Evolutionary conservation across 2,113 vertebrate genomes (phyloP).

Genomic region (Uropsilus gracilis): DNA sequence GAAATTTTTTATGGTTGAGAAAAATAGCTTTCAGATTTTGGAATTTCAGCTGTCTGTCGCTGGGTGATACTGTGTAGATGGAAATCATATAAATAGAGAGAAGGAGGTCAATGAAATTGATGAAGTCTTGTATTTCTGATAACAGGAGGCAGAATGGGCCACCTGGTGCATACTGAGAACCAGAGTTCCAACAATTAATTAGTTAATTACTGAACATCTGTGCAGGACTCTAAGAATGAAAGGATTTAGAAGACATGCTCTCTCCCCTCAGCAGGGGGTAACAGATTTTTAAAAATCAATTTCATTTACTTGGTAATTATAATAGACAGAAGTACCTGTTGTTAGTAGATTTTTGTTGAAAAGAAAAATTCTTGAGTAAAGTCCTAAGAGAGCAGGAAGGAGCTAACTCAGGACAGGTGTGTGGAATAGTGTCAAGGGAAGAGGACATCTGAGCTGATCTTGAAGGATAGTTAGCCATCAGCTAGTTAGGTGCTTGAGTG

Average conservation of each 20-base stretch:
- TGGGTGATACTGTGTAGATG: not conserved
- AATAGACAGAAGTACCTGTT: not conserved
- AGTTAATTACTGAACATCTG: not conserved
- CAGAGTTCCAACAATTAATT: not conserved
- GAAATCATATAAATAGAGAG: not conserved
- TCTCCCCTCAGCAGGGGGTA: not conserved
- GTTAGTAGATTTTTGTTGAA: not conserved
- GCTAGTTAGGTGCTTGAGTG: not conserved
- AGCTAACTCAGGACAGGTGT: not conserved
- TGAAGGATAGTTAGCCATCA: not conserved
- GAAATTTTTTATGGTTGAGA: not conserved
- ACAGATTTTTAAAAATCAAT: not conserved
- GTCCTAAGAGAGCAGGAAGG: not conserved
- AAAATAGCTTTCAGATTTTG: not conserved
- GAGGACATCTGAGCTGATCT: not conserved
- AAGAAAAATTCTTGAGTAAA: not conserved
- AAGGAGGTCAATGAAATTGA: not conserved
- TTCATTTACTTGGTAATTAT: not conserved
- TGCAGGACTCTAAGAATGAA: not conserved
- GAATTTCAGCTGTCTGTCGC: not conserved
- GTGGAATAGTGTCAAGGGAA: not conserved
- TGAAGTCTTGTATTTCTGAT: not conserved
- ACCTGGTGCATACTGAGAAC: not conserved
- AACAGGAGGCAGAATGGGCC: not conserved
- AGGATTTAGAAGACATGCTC: not conserved